Percentiles rank a stretch among this genome's conserved stretches.
Evolutionary conservation across 2,888 invertebrate species (phyloP).

Genomic region (Lycocerus yunnanus): DNA sequence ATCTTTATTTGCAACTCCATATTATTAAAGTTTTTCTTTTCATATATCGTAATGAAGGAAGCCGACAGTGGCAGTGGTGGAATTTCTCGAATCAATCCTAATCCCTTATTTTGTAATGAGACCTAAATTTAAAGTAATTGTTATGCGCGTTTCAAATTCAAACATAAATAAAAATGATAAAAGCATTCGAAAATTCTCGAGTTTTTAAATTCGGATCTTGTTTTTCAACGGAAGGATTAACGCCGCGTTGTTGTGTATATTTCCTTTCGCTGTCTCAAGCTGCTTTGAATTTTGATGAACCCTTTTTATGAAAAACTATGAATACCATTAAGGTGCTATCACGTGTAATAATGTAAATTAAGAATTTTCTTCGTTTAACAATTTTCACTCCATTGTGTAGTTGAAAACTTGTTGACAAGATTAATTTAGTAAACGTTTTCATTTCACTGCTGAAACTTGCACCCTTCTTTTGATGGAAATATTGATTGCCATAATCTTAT

Average conservation of each 20-base stretch:
- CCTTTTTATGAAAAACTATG: slow-evolving; percentile 28
- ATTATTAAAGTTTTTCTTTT: slow-evolving; percentile 32
- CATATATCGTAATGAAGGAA: slow-evolving; percentile 33
- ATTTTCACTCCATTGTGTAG: not conserved
- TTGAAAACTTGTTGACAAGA: slow-evolving; percentile 10
- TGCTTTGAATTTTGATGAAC: slow-evolving; percentile 38
- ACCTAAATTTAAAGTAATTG: slow-evolving; percentile 16
- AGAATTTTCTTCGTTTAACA: not conserved
- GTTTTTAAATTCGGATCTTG: slow-evolving; percentile 37
- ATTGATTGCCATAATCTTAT: not conserved
- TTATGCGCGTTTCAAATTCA: slow-evolving; percentile 24
- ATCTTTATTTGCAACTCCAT: slow-evolving; percentile 37
- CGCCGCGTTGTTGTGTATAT: slow-evolving; percentile 35
- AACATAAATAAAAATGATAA: slow-evolving; percentile 37
- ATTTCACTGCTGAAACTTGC: not conserved
- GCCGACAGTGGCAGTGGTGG: slow-evolving; percentile 11
- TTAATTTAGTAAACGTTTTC: slow-evolving; percentile 13
- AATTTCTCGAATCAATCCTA: slow-evolving; percentile 19
- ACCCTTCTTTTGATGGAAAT: not conserved
- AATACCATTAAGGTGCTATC: slow-evolving; percentile 23
- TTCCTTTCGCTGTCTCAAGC: slow-evolving; percentile 30
- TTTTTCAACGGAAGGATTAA: slow-evolving; percentile 38
- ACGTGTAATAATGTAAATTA: slow-evolving; percentile 10
- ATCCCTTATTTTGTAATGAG: slow-evolving; percentile 15
- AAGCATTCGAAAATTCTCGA: slow-evolving; percentile 27